Evolutionary conservation across 1,140 invertebrate genomes (phyloP).

Genomic region (Drosophila ficusphila): DNA sequence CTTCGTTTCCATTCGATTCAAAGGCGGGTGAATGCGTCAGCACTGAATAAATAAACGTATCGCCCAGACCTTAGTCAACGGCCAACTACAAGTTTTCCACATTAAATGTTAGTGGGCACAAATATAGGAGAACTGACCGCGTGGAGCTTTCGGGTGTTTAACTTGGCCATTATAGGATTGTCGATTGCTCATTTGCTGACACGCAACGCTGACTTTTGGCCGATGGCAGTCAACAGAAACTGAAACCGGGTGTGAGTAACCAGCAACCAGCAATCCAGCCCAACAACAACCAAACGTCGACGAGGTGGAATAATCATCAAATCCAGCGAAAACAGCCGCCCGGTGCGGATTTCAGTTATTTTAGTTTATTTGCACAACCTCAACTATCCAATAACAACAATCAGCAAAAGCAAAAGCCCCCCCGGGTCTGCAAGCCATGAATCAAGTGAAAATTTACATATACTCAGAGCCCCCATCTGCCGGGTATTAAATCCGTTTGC

Average conservation of each 20-base stretch:
- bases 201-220: slow-evolving; percentile 59
- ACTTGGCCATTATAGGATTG: slow-evolving; percentile 63
- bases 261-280: no score
- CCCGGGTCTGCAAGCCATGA: slow-evolving; percentile 13
- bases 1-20: not conserved
- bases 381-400: slow-evolving; percentile 29
- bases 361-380: slow-evolving; percentile 30
- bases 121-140: slow-evolving; percentile 2
- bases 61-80: slow-evolving; percentile 46
- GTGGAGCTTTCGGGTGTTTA: slow-evolving; percentile 41
- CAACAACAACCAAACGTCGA: no score
- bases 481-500: slow-evolving; percentile 11
- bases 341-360: slow-evolving; percentile 34
- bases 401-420: slow-evolving; percentile 8
- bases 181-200: slow-evolving; percentile 76
- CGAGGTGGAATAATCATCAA: slow-evolving; percentile 17
- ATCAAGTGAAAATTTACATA: slow-evolving; percentile 28
- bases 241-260: slow-evolving; percentile 11
- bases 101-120: not conserved
- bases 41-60: slow-evolving; percentile 40
- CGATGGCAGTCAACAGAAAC: slow-evolving; percentile 38
- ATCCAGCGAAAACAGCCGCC: not conserved
- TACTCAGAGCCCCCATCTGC: not conserved
- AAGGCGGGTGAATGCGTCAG: slow-evolving; percentile 36
- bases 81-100: slow-evolving; percentile 29